Conservation (phyloP, 1,140 invertebrate genomes). For the Nasonia vitripennis region DNA sequence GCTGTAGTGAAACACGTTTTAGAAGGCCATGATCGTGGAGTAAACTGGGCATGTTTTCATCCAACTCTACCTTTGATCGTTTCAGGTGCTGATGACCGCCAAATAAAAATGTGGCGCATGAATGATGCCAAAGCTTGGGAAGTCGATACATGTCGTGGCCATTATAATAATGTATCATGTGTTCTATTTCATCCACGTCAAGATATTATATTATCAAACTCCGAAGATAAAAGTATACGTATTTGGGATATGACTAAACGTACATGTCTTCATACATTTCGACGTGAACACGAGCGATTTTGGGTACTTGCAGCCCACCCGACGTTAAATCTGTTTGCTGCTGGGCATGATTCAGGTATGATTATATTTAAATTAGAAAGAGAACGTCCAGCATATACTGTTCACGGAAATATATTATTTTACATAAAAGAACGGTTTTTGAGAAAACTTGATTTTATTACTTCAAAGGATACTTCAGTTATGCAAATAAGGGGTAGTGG, state of each 20-base stretch:
- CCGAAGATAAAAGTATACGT: constrained; percentile 98
- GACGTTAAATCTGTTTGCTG: constrained; percentile 90
- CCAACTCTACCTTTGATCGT: constrained; percentile 95
- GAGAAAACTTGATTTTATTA: constrained; percentile 94
- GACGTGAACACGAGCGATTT: constrained; percentile 96
- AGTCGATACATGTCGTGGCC: constrained; percentile 98
- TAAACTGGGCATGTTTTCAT: constrained; percentile 99
- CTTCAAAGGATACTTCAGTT: constrained; percentile 93
- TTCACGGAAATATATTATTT: constrained; percentile 94
- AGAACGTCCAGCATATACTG: constrained; percentile 96
- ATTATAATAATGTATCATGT: constrained; percentile 99
- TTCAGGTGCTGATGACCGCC: constrained; percentile 97
- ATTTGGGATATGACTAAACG: constrained; percentile 99
- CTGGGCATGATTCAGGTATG: constrained; percentile 97
- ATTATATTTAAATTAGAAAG: constrained; percentile 90
- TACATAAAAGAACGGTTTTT: constrained; percentile 97
- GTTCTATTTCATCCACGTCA: constrained; percentile 98
- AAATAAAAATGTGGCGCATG: constrained; percentile 99
- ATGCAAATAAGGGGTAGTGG: constrained; percentile 93
- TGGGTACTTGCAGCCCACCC: constrained; percentile 97
- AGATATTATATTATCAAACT: constrained; percentile 97
- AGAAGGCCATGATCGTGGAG: constrained; percentile 97
- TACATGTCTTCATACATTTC: constrained; percentile 96
- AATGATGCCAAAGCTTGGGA: constrained; percentile 99
- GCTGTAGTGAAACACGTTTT: constrained; percentile 98